These are phyloP conservation scores for Diarsia rubi DNA, from an alignment of 2,888 invertebrate genomes.

Conservation along the genomic window DNA sequence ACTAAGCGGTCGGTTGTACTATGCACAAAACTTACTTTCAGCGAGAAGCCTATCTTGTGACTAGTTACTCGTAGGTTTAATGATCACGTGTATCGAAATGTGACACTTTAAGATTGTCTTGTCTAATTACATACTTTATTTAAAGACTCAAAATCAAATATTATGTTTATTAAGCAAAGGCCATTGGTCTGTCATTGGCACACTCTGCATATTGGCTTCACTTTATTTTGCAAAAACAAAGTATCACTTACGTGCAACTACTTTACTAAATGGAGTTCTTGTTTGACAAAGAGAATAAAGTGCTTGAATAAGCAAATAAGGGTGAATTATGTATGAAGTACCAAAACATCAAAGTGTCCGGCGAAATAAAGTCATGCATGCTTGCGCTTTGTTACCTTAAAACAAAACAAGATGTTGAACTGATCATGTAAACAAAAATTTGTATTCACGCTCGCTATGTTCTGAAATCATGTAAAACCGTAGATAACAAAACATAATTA, in stretches of 20 bases:
- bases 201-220: conserved; percentile 32
- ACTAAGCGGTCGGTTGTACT: not conserved
- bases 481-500: not conserved
- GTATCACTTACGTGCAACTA: conserved; percentile 54
- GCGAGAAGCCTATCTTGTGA: not conserved
- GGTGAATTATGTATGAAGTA: conserved; percentile 58
- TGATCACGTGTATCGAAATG: not conserved
- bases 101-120: not conserved
- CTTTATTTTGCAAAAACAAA: conserved; percentile 52
- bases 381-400: conserved; percentile 20
- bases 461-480: conserved; percentile 3
- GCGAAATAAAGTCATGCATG: conserved; percentile 26
- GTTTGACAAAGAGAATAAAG: conserved; percentile 57
- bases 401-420: conserved; percentile 21
- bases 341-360: conserved; percentile 40
- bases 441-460: conserved; percentile 25
- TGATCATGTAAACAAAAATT: conserved; percentile 26
- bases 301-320: conserved; percentile 46
- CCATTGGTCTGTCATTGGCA: conserved; percentile 25
- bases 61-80: not conserved
- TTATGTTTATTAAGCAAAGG: conserved; percentile 1
- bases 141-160: not conserved
- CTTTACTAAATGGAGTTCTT: conserved; percentile 53
- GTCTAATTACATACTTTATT: not conserved
- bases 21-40: not conserved